phyloP scores from a whole-genome alignment of 2,888 invertebrate genomes.

The Lasioglossum morio region DNA sequence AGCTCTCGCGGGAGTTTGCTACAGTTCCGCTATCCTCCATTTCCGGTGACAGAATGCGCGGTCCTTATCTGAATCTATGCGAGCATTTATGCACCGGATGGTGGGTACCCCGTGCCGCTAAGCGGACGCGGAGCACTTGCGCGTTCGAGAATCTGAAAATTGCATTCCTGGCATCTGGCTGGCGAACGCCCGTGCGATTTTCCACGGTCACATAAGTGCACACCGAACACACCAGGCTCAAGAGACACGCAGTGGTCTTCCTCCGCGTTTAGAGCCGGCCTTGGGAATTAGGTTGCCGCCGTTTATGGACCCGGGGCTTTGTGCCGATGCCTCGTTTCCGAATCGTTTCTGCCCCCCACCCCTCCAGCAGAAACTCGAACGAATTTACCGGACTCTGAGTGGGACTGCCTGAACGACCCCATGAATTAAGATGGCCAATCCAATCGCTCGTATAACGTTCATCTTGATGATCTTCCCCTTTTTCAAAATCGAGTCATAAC shows the following conservation, averaged over 20 bases:
- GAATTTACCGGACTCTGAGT: conserved; percentile 38
- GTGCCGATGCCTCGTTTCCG: conserved; percentile 63
- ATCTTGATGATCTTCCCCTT: not conserved
- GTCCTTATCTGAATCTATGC: conserved; percentile 81
- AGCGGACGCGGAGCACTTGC: conserved; percentile 55
- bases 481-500: not conserved
- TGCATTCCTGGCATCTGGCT: conserved; percentile 77
- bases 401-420: conserved; percentile 21
- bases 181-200: conserved; percentile 44
- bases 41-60: conserved; percentile 77
- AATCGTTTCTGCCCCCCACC: conserved; percentile 55
- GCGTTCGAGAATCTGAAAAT: conserved; percentile 80
- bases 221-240: conserved; percentile 11
- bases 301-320: conserved; percentile 31
- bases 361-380: conserved; percentile 50
- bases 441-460: not conserved
- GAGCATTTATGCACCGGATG: conserved; percentile 67
- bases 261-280: conserved; percentile 43
- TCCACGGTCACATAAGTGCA: conserved; percentile 49
- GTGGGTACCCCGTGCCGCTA: conserved; percentile 24
- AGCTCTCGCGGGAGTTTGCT: conserved; percentile 74
- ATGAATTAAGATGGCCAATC: conserved; percentile 14
- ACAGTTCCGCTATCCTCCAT: conserved; percentile 68
- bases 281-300: conserved; percentile 66
- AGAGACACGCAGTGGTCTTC: conserved; percentile 3